These are phyloP conservation scores for Hydractinia symbiolongicarpus DNA, from an alignment of 30 jellyfish, hydroid and myxozoan genomes.

Conservation along the genomic window DNA sequence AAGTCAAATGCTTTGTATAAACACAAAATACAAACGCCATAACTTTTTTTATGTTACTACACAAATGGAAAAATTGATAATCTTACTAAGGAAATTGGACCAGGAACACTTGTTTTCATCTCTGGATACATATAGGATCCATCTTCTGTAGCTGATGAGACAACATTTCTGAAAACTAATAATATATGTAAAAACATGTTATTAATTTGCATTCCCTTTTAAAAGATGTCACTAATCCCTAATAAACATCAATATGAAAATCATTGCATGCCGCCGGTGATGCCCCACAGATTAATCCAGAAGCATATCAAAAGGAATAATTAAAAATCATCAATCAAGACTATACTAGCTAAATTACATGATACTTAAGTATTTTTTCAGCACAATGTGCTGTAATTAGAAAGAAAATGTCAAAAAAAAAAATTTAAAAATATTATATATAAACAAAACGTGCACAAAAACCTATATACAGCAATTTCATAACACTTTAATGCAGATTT, in stretches of 20 bases:
- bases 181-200: too few species aligned
- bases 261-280: too few species aligned
- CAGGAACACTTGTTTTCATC: slow-evolving; percentile 65
- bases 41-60: not conserved
- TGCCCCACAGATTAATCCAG: too few species aligned
- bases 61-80: not conserved
- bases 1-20: not conserved
- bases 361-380: too few species aligned
- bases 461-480: not conserved
- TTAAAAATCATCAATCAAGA: too few species aligned
- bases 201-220: too few species aligned
- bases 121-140: slow-evolving; percentile 60
- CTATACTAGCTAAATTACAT: too few species aligned
- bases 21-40: not conserved
- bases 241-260: too few species aligned
- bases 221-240: not conserved
- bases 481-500: not conserved
- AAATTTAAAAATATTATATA: not conserved
- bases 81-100: slow-evolving; percentile 73
- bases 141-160: slow-evolving; percentile 57
- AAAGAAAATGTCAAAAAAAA: not conserved
- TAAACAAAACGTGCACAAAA: not conserved
- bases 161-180: not conserved
- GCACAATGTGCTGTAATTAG: not conserved
- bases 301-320: too few species aligned